Conservation (phyloP, 2,797 vertebrate genomes). For the Acanthopagrus latus region DNA sequence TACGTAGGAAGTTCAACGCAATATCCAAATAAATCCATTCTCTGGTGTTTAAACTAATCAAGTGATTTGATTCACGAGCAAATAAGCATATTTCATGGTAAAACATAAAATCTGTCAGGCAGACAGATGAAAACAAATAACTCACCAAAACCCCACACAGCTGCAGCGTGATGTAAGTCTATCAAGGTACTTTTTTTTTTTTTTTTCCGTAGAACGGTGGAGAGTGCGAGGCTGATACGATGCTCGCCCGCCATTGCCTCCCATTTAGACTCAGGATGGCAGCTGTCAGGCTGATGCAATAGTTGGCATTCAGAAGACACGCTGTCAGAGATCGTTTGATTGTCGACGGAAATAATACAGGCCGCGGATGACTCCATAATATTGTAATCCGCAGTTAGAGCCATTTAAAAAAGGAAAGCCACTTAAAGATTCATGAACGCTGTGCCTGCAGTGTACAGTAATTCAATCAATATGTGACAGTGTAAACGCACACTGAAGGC, state of each 20-base stretch:
- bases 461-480: constrained; percentile 33
- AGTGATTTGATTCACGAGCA: constrained; percentile 18
- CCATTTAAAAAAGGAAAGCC: constrained; percentile 40
- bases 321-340: constrained; percentile 70
- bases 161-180: constrained; percentile 44
- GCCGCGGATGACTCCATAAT: constrained; percentile 49
- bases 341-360: constrained; percentile 56
- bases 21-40: constrained; percentile 8
- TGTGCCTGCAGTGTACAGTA: constrained; percentile 13
- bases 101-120: constrained; percentile 24
- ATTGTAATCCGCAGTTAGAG: constrained; percentile 42
- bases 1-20: not conserved
- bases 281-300: constrained; percentile 78
- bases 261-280: constrained; percentile 57
- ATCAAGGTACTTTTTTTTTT: constrained; percentile 20
- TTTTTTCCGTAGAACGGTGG: constrained; percentile 31
- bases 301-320: constrained; percentile 62
- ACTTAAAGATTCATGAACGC: constrained; percentile 29
- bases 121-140: constrained; percentile 47
- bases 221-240: constrained; percentile 55
- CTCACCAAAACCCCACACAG: constrained; percentile 25
- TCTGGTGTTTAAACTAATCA: constrained; percentile 19
- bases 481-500: not conserved
- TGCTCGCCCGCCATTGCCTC: constrained; percentile 53
- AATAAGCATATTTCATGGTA: constrained; percentile 26